These are phyloP conservation scores for Ischnura elegans DNA, from an alignment of 2,888 invertebrate genomes.

Conservation along the genomic window DNA sequence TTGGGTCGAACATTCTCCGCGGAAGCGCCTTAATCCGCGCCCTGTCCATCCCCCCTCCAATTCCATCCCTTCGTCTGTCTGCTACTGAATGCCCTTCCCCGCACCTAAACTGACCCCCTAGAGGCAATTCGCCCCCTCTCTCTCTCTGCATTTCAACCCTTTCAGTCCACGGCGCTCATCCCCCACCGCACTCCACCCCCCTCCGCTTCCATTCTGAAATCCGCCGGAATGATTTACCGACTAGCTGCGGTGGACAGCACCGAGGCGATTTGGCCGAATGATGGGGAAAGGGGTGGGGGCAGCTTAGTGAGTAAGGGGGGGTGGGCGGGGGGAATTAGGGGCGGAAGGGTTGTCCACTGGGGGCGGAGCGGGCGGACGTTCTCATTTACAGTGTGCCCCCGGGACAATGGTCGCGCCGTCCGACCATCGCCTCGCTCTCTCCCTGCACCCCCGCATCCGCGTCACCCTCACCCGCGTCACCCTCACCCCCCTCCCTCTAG, in stretches of 20 bases:
- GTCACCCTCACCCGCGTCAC: neutral
- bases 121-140: neutral
- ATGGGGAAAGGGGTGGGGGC: neutral
- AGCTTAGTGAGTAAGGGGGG: neutral
- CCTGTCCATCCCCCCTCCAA: neutral
- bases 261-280: conserved; percentile 47
- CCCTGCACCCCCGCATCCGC: neutral
- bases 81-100: neutral
- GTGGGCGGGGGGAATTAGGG: neutral
- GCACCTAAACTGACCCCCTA: neutral
- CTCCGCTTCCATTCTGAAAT: conserved; percentile 37
- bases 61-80: neutral
- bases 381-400: conserved; percentile 45
- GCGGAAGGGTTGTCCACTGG: neutral
- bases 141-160: neutral
- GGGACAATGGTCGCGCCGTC: conserved; percentile 39
- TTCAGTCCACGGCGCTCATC: conserved; percentile 1
- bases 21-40: no score
- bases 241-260: conserved; percentile 46
- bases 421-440: neutral
- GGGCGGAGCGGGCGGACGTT: conserved; percentile 28
- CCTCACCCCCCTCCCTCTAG: neutral
- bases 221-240: conserved; percentile 58
- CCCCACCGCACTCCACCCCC: neutral
- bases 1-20: no score